phyloP scores from a whole-genome alignment of 2,888 invertebrate genomes.

The Abrostola tripartita region DNA sequence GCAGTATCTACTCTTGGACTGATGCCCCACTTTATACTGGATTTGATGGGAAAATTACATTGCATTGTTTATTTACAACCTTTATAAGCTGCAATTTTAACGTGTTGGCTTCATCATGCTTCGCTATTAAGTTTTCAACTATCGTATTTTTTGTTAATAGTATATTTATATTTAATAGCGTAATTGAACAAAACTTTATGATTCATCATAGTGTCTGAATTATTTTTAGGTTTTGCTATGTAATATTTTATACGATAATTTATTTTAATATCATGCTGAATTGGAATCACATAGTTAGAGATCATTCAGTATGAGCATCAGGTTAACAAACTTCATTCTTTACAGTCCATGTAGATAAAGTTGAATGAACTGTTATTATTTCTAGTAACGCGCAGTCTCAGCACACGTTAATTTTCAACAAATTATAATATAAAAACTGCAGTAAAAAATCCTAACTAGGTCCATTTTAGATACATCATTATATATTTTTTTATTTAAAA shows the following conservation, averaged over 20 bases:
- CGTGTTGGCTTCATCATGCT: background rate
- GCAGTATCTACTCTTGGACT: constrained; percentile 34
- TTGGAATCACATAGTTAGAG: constrained; percentile 18
- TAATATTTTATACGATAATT: background rate
- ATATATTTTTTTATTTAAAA: constrained; percentile 28
- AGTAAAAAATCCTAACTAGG: constrained; percentile 43
- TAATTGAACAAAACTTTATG: background rate
- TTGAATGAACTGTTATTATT: constrained; percentile 57
- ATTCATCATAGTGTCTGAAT: background rate
- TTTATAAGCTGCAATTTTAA: constrained; percentile 4
- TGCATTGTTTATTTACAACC: constrained; percentile 32
- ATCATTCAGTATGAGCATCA: constrained; percentile 16
- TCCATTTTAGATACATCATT: constrained; percentile 33
- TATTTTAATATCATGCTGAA: constrained; percentile 9
- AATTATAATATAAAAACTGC: constrained; percentile 41
- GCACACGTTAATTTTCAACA: constrained; percentile 36
- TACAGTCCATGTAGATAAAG: constrained; percentile 36
- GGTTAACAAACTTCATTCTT: constrained; percentile 49
- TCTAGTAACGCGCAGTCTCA: constrained; percentile 40
- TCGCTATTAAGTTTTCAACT: constrained; percentile 2
- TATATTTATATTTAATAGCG: background rate
- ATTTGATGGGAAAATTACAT: constrained; percentile 46
- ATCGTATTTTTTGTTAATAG: constrained; percentile 8
- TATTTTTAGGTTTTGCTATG: background rate
- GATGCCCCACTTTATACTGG: constrained; percentile 46